Conservation (phyloP, 2,888 invertebrate species). For the Himalopsyche tibetana region DNA sequence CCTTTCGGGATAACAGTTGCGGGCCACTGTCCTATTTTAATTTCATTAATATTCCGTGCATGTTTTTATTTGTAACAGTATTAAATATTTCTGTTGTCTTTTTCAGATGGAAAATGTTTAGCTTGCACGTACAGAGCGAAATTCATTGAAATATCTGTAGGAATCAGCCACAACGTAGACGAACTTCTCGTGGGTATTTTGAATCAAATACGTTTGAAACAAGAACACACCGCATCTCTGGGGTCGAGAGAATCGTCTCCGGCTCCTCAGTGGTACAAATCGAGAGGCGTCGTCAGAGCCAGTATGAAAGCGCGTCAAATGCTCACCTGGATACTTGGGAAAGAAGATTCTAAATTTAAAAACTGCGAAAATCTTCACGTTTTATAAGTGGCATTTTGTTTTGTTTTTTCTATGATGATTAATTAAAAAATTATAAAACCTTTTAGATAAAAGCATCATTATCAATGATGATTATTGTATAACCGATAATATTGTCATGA, state of each 20-base stretch:
- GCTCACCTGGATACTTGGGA: conserved; percentile 94
- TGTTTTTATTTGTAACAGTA: no score
- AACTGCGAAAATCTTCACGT: conserved; percentile 94
- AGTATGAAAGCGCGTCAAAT: conserved; percentile 94
- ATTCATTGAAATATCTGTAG: conserved; percentile 96
- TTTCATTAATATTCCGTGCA: no score
- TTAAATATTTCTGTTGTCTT: conserved; percentile 63
- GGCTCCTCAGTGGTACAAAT: conserved; percentile 87
- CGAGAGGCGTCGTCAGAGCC: conserved; percentile 88
- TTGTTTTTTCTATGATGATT: not conserved
- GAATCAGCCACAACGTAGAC: conserved; percentile 97
- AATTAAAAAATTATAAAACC: conserved; percentile 8
- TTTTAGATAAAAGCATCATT: not conserved
- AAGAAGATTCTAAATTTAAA: conserved; percentile 93
- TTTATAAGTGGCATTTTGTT: conserved; percentile 78
- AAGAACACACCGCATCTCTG: conserved; percentile 78
- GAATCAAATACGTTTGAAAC: conserved; percentile 92
- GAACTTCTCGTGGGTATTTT: conserved; percentile 95
- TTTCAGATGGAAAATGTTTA: conserved; percentile 93
- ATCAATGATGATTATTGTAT: not conserved
- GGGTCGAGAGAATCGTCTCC: conserved; percentile 74
- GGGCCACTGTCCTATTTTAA: no score
- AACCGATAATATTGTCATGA: not conserved
- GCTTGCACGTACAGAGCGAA: conserved; percentile 95
- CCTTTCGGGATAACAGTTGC: no score